These are phyloP conservation scores for Crotophaga sulcirostris DNA, from an alignment of 2,113 vertebrate species.

Conservation along the genomic window DNA sequence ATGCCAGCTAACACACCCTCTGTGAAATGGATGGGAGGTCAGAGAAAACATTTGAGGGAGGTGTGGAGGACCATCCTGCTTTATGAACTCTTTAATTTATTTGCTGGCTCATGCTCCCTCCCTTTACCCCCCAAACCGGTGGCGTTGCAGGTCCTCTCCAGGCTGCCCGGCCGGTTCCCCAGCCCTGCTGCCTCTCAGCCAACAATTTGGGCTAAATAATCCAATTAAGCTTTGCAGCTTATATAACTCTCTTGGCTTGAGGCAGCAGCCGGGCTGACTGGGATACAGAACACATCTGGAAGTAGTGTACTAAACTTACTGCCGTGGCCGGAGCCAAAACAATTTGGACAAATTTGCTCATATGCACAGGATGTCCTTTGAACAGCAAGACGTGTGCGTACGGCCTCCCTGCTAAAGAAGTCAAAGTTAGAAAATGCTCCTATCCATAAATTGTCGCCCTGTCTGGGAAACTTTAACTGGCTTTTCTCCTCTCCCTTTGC, in stretches of 20 bases:
- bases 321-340: not conserved
- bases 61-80: not conserved
- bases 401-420: not conserved
- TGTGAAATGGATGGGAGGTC: not conserved
- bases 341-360: slow-evolving; percentile 3
- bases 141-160: not conserved
- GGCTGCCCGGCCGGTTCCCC: not conserved
- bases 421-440: not conserved
- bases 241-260: slow-evolving; percentile 38
- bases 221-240: slow-evolving; percentile 55
- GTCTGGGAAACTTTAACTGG: not conserved
- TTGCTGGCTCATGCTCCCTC: not conserved
- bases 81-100: not conserved
- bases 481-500: not conserved
- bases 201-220: slow-evolving; percentile 43
- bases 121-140: fast-evolving
- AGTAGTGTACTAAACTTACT: not conserved
- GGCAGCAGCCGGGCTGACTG: not conserved
- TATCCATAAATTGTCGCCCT: not conserved
- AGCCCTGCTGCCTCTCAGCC: not conserved
- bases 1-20: not conserved
- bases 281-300: slow-evolving; percentile 54
- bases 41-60: not conserved
- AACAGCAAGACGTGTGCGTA: not conserved
- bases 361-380: slow-evolving; percentile 35